These are phyloP conservation scores for Condylura cristata DNA, from an alignment of 2,113 vertebrate species.

Conservation along the genomic window DNA sequence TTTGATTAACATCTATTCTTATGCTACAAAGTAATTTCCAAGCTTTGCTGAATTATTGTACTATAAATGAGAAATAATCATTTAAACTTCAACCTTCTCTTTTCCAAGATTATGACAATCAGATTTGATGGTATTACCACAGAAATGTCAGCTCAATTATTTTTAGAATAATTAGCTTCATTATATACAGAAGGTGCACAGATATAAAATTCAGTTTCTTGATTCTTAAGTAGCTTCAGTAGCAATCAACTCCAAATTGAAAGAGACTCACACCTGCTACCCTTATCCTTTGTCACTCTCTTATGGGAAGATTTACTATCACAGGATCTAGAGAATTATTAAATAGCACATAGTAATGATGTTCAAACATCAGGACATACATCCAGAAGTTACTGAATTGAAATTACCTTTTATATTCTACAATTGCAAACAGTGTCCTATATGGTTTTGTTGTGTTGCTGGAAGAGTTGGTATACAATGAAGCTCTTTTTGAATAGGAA, in stretches of 20 bases:
- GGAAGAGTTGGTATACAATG: background rate
- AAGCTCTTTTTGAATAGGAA: background rate
- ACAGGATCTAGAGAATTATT: background rate
- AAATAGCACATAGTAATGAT: background rate
- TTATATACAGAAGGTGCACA: slow-evolving; percentile 61
- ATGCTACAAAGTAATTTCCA: slow-evolving; percentile 54
- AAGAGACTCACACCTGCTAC: slow-evolving; percentile 74
- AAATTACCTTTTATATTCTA: background rate
- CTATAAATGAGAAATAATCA: slow-evolving; percentile 74
- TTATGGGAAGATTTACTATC: slow-evolving; percentile 47
- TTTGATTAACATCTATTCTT: slow-evolving; percentile 69
- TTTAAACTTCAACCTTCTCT: slow-evolving; percentile 65
- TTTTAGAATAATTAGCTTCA: slow-evolving; percentile 74
- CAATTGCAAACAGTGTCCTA: background rate
- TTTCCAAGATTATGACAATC: slow-evolving; percentile 60
- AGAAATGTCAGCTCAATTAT: slow-evolving; percentile 73
- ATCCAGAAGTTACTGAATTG: background rate
- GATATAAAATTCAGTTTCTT: slow-evolving; percentile 61
- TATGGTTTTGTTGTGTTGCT: background rate
- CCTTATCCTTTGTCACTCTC: slow-evolving; percentile 35
- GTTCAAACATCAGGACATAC: background rate
- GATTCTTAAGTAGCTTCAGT: slow-evolving; percentile 60
- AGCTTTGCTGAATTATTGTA: slow-evolving; percentile 23
- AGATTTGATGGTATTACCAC: slow-evolving; percentile 53
- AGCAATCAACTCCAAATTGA: slow-evolving; percentile 73